Conservation (phyloP, 2,113 vertebrate genomes). For the Corythaeola cristata region DNA sequence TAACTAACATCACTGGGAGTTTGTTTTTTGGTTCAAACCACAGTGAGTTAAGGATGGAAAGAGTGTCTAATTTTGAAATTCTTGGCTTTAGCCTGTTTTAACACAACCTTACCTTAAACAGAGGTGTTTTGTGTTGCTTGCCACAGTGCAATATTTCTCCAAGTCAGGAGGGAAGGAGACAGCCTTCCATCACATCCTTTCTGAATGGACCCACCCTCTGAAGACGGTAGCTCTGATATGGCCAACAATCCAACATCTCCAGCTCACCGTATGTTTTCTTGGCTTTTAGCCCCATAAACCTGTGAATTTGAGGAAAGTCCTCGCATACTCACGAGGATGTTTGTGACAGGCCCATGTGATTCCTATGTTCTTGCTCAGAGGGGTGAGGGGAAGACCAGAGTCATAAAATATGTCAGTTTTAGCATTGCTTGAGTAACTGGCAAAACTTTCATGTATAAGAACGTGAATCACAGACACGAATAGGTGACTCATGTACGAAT, state of each 20-base stretch:
- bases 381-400: neutral
- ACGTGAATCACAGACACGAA: neutral
- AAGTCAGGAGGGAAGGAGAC: neutral
- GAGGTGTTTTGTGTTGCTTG: slow-evolving; percentile 19
- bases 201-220: neutral
- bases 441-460: neutral
- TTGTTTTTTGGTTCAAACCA: slow-evolving; percentile 19
- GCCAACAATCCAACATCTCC: neutral
- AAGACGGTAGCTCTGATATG: neutral
- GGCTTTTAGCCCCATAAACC: neutral
- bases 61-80: neutral
- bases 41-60: slow-evolving; percentile 27
- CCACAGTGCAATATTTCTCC: neutral
- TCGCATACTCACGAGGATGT: neutral
- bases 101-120: slow-evolving; percentile 17
- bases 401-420: neutral
- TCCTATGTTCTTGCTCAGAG: neutral
- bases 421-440: neutral
- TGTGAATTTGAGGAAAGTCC: neutral
- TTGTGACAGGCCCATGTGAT: neutral
- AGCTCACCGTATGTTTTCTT: neutral
- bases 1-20: neutral
- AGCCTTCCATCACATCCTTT: neutral
- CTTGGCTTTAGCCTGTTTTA: slow-evolving; percentile 4
- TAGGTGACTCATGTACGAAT: slow-evolving; percentile 19